Conservation (phyloP, 2,113 vertebrate species). For the Podilymbus podiceps region DNA sequence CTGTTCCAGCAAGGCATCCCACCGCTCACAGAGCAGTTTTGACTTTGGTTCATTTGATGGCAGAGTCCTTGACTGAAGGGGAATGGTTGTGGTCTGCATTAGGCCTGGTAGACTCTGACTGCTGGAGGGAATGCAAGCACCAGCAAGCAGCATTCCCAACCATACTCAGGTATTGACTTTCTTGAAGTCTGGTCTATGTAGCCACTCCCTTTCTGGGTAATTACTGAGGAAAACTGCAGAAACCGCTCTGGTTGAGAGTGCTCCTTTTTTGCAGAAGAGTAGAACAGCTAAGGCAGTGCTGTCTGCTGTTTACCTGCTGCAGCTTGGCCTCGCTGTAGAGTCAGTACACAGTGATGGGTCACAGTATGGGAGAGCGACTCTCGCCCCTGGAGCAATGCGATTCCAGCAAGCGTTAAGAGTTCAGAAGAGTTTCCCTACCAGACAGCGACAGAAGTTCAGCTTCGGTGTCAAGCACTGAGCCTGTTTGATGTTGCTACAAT, state of each 20-base stretch:
- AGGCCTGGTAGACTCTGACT: neutral
- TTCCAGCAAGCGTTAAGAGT: neutral
- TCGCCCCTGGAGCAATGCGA: neutral
- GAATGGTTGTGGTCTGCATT: neutral
- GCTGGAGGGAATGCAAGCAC: neutral
- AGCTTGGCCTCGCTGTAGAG: conserved; percentile 76
- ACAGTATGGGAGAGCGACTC: conserved; percentile 81
- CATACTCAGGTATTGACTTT: neutral
- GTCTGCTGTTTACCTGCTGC: neutral
- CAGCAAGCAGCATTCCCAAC: neutral
- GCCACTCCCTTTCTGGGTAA: neutral
- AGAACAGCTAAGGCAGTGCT: fast-evolving
- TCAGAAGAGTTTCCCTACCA: neutral
- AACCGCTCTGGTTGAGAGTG: neutral
- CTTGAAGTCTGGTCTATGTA: neutral
- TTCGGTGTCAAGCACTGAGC: neutral
- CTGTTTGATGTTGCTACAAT: neutral
- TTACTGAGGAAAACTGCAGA: neutral
- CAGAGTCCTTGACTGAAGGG: neutral
- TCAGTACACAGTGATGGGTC: conserved; percentile 76
- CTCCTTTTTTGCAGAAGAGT: neutral
- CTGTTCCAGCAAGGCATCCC: neutral
- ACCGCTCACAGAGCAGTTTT: neutral
- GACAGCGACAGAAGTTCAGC: neutral
- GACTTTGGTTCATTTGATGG: neutral